Percentiles rank a stretch among this genome's conserved stretches.
Conservation (phyloP, 2,113 vertebrate genomes). For the Pithys albifrons region DNA sequence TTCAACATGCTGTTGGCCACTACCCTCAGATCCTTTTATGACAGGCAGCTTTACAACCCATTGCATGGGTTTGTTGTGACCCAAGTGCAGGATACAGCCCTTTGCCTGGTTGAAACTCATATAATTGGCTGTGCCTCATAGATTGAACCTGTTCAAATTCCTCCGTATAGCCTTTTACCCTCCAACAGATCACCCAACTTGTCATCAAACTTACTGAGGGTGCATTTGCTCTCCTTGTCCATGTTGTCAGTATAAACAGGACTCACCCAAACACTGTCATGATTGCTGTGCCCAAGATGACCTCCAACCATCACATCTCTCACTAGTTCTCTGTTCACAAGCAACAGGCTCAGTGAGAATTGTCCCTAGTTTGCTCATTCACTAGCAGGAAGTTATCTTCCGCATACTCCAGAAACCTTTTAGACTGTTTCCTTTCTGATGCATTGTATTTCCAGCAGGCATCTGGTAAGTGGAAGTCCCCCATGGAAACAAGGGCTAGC, state of each 20-base stretch:
- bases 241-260: background rate
- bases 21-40: background rate
- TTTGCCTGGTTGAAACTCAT: background rate
- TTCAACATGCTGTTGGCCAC: background rate
- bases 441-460: background rate
- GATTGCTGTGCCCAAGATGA: background rate
- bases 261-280: background rate
- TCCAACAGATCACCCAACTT: background rate
- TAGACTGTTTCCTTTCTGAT: background rate
- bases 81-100: background rate
- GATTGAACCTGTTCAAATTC: background rate
- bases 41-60: background rate
- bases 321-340: background rate
- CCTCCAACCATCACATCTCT: background rate
- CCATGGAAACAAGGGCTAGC: background rate
- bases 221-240: background rate
- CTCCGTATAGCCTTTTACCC: background rate
- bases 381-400: background rate
- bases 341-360: background rate
- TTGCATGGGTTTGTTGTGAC: background rate
- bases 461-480: background rate
- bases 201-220: background rate
- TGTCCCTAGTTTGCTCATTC: background rate
- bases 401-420: background rate
- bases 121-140: background rate